These are phyloP conservation scores for Adelphocoris suturalis DNA, from an alignment of 2,888 invertebrate species.

Conservation along the genomic window DNA sequence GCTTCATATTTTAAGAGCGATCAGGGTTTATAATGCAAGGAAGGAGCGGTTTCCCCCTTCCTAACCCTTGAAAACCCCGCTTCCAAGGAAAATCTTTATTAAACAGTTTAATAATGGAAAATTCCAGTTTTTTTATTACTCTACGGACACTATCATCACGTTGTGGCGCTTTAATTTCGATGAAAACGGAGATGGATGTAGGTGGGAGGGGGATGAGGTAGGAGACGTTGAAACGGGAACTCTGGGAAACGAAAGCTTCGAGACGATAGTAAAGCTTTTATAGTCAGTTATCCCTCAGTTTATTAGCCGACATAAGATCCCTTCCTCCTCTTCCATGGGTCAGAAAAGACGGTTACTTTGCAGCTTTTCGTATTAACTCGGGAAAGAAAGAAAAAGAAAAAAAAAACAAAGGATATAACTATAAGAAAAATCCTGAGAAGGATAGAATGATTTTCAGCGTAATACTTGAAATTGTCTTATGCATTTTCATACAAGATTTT, in stretches of 20 bases:
- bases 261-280: slow-evolving; percentile 64
- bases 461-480: too few relatives aligned
- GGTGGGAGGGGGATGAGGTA: neutral
- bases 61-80: neutral
- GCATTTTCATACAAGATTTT: too few relatives aligned
- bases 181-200: slow-evolving; percentile 2
- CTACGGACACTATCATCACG: slow-evolving; percentile 44
- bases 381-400: slow-evolving; percentile 27
- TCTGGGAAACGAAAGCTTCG: slow-evolving; percentile 46
- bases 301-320: slow-evolving; percentile 58
- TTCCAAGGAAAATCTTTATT: slow-evolving; percentile 50
- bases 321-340: neutral
- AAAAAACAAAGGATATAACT: slow-evolving; percentile 29
- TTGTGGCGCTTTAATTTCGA: slow-evolving; percentile 63
- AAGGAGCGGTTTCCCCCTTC: neutral
- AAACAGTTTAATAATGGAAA: slow-evolving; percentile 56
- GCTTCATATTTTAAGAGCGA: too few relatives aligned
- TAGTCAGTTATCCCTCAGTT: slow-evolving; percentile 63
- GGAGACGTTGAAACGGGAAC: neutral
- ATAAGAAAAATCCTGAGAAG: neutral
- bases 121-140: slow-evolving; percentile 51
- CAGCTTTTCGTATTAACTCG: slow-evolving; percentile 38
- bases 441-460: neutral
- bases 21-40: too few relatives aligned
- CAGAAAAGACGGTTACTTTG: slow-evolving; percentile 32